Conservation (phyloP, 1,140 invertebrate genomes). For the Cydia splendana region DNA sequence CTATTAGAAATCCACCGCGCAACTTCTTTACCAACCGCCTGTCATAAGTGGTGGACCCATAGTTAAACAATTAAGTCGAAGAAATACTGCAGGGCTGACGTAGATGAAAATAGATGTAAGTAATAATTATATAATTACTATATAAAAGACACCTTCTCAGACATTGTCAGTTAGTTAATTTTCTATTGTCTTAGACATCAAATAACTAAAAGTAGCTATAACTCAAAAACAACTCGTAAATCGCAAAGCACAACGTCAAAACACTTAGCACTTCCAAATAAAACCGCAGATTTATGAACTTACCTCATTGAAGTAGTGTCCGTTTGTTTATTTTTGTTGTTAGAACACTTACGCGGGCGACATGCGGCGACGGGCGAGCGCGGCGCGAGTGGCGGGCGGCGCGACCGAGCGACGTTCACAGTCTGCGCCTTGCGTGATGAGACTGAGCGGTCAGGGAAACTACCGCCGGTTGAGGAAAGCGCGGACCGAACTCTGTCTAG, state of each 20-base stretch:
- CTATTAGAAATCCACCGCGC: too few relatives aligned
- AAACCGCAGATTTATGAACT: constrained; percentile 38
- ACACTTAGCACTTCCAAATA: constrained; percentile 28
- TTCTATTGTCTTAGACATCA: constrained; percentile 14
- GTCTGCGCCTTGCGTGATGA: constrained; percentile 26
- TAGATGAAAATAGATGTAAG: background rate
- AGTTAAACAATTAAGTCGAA: background rate
- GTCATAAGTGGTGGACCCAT: too few relatives aligned
- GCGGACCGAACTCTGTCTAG: constrained; percentile 32
- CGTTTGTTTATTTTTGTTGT: constrained; percentile 35
- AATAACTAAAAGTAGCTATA: constrained; percentile 1
- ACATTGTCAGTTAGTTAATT: background rate
- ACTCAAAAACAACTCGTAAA: constrained; percentile 24
- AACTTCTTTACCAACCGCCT: too few relatives aligned
- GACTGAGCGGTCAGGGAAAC: constrained; percentile 24
- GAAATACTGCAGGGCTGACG: background rate
- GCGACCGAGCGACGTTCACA: constrained; percentile 42
- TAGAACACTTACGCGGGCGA: constrained; percentile 37
- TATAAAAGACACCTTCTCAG: background rate
- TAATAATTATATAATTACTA: background rate
- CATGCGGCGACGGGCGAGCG: constrained; percentile 37
- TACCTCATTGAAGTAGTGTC: constrained; percentile 63
- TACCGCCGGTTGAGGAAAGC: constrained; percentile 33
- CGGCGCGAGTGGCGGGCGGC: constrained; percentile 23
- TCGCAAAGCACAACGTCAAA: constrained; percentile 26